Evolutionary conservation across 2,113 vertebrate species (phyloP).

Genomic region (Panthera tigris): DNA sequence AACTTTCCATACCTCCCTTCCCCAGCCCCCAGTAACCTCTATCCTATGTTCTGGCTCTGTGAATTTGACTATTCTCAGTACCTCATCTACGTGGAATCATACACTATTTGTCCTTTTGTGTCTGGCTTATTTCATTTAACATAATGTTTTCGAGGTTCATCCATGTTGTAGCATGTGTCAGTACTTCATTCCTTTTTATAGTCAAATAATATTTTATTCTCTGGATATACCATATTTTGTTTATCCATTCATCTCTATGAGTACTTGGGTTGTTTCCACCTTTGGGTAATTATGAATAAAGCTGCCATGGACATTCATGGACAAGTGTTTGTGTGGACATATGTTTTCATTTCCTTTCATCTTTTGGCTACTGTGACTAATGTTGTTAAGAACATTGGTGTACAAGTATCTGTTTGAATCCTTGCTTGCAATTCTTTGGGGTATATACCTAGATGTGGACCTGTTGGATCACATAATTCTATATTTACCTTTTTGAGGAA

Average conservation of each 20-base stretch:
- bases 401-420: background rate
- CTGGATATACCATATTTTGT: conserved; percentile 3
- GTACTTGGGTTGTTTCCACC: background rate
- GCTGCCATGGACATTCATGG: background rate
- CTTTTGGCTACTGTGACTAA: conserved; percentile 23
- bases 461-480: background rate
- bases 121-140: conserved; percentile 42
- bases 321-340: background rate
- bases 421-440: background rate
- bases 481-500: conserved; percentile 39
- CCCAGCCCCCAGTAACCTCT: background rate
- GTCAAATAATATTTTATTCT: conserved; percentile 30
- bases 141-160: conserved; percentile 38
- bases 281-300: conserved; percentile 22
- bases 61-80: conserved; percentile 27
- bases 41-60: conserved; percentile 1
- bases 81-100: background rate
- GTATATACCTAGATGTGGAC: background rate
- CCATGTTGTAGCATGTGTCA: background rate
- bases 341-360: background rate
- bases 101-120: background rate
- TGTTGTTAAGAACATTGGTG: background rate
- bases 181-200: conserved; percentile 18
- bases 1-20: background rate
- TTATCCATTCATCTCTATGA: conserved; percentile 36